Evolutionary conservation across 1,140 invertebrate genomes (phyloP).

Genomic region (Augochlora pura): DNA sequence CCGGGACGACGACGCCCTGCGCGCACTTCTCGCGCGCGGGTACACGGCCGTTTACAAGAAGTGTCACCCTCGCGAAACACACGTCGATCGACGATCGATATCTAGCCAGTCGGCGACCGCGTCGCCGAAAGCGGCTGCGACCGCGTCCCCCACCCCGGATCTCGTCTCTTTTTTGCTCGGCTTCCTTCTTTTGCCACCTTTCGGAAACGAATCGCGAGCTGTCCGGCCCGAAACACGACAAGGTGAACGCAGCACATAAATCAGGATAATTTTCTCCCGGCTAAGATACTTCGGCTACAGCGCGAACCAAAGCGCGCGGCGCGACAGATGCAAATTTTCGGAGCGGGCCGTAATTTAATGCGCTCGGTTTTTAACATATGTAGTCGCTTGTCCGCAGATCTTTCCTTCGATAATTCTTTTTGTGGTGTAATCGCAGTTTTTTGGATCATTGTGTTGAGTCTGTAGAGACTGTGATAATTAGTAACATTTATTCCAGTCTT

Average conservation of each 20-base stretch:
- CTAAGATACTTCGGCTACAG: not conserved
- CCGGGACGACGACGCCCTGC: slow-evolving; percentile 1
- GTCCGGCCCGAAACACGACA: not conserved
- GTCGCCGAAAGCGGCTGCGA: not conserved
- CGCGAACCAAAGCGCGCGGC: not conserved
- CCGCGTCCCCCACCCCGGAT: too few species aligned
- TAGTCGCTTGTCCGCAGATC: too few species aligned
- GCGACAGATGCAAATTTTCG: too few species aligned
- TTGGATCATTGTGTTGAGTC: too few species aligned
- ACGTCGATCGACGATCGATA: slow-evolving; percentile 25
- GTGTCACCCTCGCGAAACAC: not conserved
- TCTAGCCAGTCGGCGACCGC: not conserved
- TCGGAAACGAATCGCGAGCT: slow-evolving; percentile 12
- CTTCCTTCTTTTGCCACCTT: slow-evolving; percentile 29
- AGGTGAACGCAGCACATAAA: slow-evolving; percentile 18
- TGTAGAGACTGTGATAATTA: too few species aligned
- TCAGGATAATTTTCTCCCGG: slow-evolving; percentile 5
- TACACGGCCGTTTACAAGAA: slow-evolving; percentile 3
- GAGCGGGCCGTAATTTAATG: too few species aligned
- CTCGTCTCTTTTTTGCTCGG: not conserved
- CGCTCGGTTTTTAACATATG: too few species aligned
- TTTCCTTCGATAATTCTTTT: too few species aligned
- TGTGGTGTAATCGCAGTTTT: too few species aligned
- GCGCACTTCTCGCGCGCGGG: not conserved
- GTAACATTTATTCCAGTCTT: too few species aligned